Evolutionary conservation across 2,113 vertebrate genomes (phyloP).

Genomic region (Chinchilla lanigera): DNA sequence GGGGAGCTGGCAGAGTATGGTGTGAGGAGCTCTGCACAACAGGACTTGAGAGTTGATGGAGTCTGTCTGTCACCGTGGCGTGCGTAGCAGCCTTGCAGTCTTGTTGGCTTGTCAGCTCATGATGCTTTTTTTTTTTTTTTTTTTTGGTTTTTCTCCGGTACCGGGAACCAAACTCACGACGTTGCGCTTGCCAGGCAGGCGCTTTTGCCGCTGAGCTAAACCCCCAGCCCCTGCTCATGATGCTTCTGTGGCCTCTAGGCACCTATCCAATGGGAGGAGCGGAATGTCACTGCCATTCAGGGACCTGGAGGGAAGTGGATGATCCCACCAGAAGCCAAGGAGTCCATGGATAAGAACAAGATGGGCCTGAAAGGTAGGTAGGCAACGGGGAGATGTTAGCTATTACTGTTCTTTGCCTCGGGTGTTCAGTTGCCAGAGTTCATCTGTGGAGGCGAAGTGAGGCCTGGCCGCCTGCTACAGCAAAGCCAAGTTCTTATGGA

Average conservation of each 20-base stretch:
- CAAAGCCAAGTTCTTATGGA: neutral
- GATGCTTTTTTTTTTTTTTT: too few species aligned
- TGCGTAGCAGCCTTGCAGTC: neutral
- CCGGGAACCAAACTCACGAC: too few species aligned
- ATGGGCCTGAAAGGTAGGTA: constrained; percentile 95
- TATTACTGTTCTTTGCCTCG: neutral
- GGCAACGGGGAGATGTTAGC: neutral
- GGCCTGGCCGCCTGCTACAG: neutral
- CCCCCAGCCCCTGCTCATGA: too few species aligned
- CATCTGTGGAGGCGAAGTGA: neutral
- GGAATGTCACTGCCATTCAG: constrained; percentile 94
- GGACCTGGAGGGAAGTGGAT: constrained; percentile 95
- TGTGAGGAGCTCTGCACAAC: neutral
- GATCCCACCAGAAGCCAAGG: constrained; percentile 96
- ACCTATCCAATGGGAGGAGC: constrained; percentile 96
- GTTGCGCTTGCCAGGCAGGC: too few species aligned
- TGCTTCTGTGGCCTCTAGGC: constrained; percentile 85
- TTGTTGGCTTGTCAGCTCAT: neutral
- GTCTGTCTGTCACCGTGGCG: neutral
- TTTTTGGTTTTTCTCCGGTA: too few species aligned
- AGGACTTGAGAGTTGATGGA: neutral
- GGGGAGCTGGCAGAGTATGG: neutral
- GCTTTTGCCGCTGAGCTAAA: too few species aligned
- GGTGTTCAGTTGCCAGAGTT: neutral
- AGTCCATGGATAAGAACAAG: constrained; percentile 98